A percentile compares a stretch with the other conserved stretches of the same genome.
Evolutionary conservation across 2,888 invertebrate species (phyloP).

Genomic region (Hydrotaea cyrtoneurina): DNA sequence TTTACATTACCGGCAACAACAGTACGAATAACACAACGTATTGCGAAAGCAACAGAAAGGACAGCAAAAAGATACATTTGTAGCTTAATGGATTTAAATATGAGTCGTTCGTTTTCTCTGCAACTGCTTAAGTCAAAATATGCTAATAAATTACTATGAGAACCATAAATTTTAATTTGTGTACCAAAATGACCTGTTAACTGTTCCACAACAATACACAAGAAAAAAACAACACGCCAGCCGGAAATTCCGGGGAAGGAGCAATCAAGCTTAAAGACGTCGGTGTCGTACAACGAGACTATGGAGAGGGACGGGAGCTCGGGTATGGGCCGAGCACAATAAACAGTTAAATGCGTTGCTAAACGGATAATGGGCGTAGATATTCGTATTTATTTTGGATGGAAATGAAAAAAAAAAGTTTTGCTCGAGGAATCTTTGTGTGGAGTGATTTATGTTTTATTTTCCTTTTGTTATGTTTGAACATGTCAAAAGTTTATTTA

Average conservation of each 20-base stretch:
- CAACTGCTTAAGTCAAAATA: constrained; percentile 54
- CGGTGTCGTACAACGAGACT: neutral
- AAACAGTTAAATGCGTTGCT: constrained; percentile 1
- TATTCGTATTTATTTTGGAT: constrained; percentile 3
- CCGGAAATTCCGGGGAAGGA: neutral
- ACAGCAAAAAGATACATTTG: constrained; percentile 47
- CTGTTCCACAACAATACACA: constrained; percentile 18
- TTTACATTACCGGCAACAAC: neutral
- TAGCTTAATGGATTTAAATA: constrained; percentile 61
- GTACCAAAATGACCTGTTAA: constrained; percentile 58
- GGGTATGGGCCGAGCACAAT: neutral
- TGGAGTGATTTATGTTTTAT: constrained; percentile 61
- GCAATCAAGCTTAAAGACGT: neutral
- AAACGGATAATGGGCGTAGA: constrained; percentile 22
- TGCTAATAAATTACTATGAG: constrained; percentile 56
- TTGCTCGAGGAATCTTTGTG: constrained; percentile 40
- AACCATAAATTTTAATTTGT: constrained; percentile 61
- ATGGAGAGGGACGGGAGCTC: neutral
- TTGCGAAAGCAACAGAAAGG: neutral
- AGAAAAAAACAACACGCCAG: neutral
- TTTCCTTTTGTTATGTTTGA: constrained; percentile 21
- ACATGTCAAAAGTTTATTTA: constrained; percentile 58
- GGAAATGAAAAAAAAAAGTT: neutral
- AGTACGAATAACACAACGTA: neutral
- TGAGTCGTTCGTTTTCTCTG: constrained; percentile 43